Conservation (phyloP, 23 tunicate genomes). For the Ciona savignyi region DNA sequence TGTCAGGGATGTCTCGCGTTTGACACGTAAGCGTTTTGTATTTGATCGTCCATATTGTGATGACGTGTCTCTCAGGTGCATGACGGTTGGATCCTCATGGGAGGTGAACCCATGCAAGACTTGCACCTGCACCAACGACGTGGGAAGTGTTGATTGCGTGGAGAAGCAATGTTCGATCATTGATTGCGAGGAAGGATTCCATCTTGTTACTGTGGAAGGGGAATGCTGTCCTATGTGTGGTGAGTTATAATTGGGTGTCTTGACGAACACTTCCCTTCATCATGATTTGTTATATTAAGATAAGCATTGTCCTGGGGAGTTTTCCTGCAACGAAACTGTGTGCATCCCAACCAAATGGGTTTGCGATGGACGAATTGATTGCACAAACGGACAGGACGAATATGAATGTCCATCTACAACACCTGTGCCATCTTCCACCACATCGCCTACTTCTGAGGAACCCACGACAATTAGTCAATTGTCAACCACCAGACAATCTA, state of each 20-base stretch:
- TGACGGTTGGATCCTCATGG: slow-evolving; percentile 57
- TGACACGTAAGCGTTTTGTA: no score
- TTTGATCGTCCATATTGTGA: no score
- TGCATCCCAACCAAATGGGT: slow-evolving; percentile 79
- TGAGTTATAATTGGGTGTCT: slow-evolving; percentile 12
- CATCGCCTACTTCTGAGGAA: not conserved
- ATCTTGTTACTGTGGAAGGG: slow-evolving; percentile 27
- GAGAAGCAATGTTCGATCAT: slow-evolving; percentile 20
- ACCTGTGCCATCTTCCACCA: slow-evolving; percentile 28
- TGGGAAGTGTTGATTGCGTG: slow-evolving; percentile 52
- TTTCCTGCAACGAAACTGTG: slow-evolving; percentile 36
- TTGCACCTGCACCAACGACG: slow-evolving; percentile 65
- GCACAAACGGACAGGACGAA: slow-evolving; percentile 66
- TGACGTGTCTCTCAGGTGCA: slow-evolving; percentile 36
- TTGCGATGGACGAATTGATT: slow-evolving; percentile 72
- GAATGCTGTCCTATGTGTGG: slow-evolving; percentile 86
- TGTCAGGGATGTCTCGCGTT: no score
- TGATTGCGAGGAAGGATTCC: slow-evolving; percentile 58
- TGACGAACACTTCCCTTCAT: not conserved
- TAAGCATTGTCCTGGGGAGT: slow-evolving; percentile 73
- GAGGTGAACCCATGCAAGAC: slow-evolving; percentile 55
- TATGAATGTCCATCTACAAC: slow-evolving; percentile 40
- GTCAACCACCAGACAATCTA: slow-evolving; percentile 4
- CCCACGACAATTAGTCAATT: not conserved
- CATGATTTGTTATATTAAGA: slow-evolving; percentile 20